Conservation (phyloP, 2,888 invertebrate species). For the Nebria salina region DNA sequence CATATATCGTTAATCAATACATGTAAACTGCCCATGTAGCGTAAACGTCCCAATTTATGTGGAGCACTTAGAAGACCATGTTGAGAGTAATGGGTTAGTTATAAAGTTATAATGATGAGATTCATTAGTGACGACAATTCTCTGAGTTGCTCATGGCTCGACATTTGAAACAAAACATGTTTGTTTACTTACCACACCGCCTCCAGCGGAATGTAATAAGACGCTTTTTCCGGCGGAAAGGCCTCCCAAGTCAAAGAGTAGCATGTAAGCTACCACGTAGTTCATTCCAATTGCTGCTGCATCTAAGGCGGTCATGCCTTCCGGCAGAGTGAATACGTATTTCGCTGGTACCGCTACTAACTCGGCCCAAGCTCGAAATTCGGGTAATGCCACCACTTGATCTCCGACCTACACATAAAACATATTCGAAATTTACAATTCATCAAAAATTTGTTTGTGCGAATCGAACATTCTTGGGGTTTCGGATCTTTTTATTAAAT, state of each 20-base stretch:
- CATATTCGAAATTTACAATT: too few species aligned
- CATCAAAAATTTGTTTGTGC: too few species aligned
- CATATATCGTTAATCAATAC: background rate
- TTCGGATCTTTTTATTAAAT: too few species aligned
- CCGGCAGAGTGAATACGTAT: conserved; percentile 81
- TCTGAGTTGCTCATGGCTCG: background rate
- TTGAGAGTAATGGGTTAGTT: too few species aligned
- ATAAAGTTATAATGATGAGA: too few species aligned
- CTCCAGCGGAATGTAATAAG: conserved; percentile 86
- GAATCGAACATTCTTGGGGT: too few species aligned
- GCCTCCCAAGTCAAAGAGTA: conserved; percentile 85
- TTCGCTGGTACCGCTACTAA: conserved; percentile 82
- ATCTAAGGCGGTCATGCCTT: conserved; percentile 78
- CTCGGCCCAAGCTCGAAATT: conserved; percentile 89
- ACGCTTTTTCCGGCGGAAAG: conserved; percentile 82
- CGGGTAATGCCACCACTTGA: conserved; percentile 84
- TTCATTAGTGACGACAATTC: background rate
- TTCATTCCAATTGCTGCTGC: conserved; percentile 87
- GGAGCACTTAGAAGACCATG: too few species aligned
- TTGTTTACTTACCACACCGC: conserved; percentile 81
- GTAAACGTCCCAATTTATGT: too few species aligned
- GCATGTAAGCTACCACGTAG: conserved; percentile 85
- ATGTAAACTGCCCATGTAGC: too few species aligned
- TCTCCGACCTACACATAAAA: conserved; percentile 73
- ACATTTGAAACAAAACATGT: conserved; percentile 5